A percentile compares a stretch with the other conserved stretches of the same genome.
Conservation (phyloP, 2,888 invertebrate species). For the Liopterus haemorrhoidalis region DNA sequence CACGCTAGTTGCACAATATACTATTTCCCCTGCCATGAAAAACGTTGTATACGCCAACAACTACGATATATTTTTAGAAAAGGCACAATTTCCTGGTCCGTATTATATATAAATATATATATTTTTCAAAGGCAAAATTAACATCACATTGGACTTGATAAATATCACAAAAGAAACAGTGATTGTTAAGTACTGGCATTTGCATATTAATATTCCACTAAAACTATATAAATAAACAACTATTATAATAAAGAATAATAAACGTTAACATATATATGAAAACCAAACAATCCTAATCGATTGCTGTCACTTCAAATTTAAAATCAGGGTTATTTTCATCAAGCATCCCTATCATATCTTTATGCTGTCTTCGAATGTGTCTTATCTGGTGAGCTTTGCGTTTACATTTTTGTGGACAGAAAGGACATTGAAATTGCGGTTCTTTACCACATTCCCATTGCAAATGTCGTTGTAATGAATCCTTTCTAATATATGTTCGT, state of each 20-base stretch:
- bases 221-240: neutral
- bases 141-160: too few species aligned
- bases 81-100: too few species aligned
- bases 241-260: neutral
- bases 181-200: neutral
- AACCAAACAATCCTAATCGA: too few species aligned
- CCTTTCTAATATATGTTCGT: constrained; percentile 71
- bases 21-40: too few species aligned
- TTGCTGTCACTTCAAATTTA: constrained; percentile 19
- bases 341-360: constrained; percentile 48
- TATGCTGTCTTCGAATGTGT: constrained; percentile 51
- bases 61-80: too few species aligned
- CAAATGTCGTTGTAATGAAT: constrained; percentile 70
- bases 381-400: constrained; percentile 57
- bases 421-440: constrained; percentile 64
- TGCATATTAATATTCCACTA: neutral
- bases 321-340: constrained; percentile 47
- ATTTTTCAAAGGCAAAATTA: too few species aligned
- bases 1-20: too few species aligned
- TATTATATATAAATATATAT: too few species aligned
- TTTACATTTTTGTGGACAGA: constrained; percentile 63
- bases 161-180: too few species aligned
- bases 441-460: constrained; percentile 71
- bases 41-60: too few species aligned
- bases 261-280: neutral